phyloP scores from a whole-genome alignment of 2,888 invertebrate species.

The Imbricaverruca yamaguchii region DNA sequence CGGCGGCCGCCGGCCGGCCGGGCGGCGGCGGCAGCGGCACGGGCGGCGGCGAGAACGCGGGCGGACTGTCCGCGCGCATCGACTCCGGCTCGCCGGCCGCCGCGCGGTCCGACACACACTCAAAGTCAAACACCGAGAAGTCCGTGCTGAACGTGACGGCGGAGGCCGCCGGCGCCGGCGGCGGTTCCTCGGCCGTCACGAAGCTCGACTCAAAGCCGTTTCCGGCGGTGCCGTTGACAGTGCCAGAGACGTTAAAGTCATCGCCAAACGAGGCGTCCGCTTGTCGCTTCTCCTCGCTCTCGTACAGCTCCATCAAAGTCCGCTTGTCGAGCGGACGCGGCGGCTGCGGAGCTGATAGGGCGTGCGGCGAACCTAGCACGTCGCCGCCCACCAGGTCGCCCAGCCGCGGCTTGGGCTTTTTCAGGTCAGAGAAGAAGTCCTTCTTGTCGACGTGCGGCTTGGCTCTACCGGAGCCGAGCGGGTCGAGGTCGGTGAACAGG shows the following conservation, averaged over 20 bases:
- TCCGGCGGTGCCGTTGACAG: neutral
- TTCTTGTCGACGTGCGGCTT: slow-evolving; percentile 91
- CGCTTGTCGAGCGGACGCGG: slow-evolving; percentile 31
- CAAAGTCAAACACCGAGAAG: slow-evolving; percentile 19
- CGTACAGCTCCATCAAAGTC: slow-evolving; percentile 39
- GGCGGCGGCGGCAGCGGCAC: slow-evolving; percentile 30
- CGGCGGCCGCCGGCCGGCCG: slow-evolving; percentile 17
- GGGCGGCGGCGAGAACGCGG: slow-evolving; percentile 33
- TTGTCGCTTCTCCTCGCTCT: slow-evolving; percentile 41
- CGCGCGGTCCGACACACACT: slow-evolving; percentile 10
- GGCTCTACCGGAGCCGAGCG: slow-evolving; percentile 81
- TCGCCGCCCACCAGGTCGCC: slow-evolving; percentile 58
- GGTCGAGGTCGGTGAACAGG: slow-evolving; percentile 89
- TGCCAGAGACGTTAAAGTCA: too few species aligned
- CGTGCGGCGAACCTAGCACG: slow-evolving; percentile 27
- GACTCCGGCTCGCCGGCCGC: slow-evolving; percentile 3
- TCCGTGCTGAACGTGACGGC: neutral
- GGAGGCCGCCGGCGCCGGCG: slow-evolving; percentile 25
- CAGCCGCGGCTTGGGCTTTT: slow-evolving; percentile 86
- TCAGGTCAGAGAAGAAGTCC: slow-evolving; percentile 91
- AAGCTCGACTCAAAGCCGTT: slow-evolving; percentile 34
- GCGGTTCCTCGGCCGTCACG: slow-evolving; percentile 21
- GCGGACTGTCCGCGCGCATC: slow-evolving; percentile 29
- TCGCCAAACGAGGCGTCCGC: neutral
- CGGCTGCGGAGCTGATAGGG: slow-evolving; percentile 33